Conservation (phyloP, 2,888 invertebrate species). For the Clostera curtula region DNA sequence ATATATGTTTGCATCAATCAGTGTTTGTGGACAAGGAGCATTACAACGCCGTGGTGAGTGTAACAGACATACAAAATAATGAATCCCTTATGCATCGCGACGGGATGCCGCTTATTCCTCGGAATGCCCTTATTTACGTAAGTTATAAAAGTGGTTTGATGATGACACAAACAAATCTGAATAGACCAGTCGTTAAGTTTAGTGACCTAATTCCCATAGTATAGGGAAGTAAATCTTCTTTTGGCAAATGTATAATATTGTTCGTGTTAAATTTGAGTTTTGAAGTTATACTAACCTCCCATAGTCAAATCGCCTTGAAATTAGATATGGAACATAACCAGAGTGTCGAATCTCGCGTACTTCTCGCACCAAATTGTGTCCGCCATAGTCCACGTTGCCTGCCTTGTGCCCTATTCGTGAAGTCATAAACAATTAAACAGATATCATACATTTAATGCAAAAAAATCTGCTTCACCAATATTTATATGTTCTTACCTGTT, state of each 20-base stretch:
- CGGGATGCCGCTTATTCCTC: neutral
- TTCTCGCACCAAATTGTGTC: constrained; percentile 54
- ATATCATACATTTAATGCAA: neutral
- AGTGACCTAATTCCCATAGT: too few species aligned
- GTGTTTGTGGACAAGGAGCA: too few species aligned
- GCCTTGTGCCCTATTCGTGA: constrained; percentile 54
- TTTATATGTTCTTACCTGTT: constrained; percentile 18
- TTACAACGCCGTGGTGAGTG: too few species aligned
- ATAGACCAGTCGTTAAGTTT: too few species aligned
- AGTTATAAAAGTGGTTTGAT: too few species aligned
- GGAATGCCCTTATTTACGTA: neutral
- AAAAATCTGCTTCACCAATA: neutral
- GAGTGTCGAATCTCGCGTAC: constrained; percentile 48
- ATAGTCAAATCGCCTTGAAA: constrained; percentile 37
- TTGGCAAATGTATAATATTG: too few species aligned
- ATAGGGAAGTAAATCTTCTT: too few species aligned
- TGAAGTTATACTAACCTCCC: constrained; percentile 28
- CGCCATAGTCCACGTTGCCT: constrained; percentile 52
- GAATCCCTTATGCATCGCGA: constrained; percentile 1
- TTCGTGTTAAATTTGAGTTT: too few species aligned
- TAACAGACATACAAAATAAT: too few species aligned
- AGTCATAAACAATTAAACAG: constrained; percentile 5
- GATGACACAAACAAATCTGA: too few species aligned
- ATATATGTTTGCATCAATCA: too few species aligned
- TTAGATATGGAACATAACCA: constrained; percentile 36